These are phyloP conservation scores for Ammodytes dubius DNA, from an alignment of 2,113 vertebrate genomes.

Conservation along the genomic window DNA sequence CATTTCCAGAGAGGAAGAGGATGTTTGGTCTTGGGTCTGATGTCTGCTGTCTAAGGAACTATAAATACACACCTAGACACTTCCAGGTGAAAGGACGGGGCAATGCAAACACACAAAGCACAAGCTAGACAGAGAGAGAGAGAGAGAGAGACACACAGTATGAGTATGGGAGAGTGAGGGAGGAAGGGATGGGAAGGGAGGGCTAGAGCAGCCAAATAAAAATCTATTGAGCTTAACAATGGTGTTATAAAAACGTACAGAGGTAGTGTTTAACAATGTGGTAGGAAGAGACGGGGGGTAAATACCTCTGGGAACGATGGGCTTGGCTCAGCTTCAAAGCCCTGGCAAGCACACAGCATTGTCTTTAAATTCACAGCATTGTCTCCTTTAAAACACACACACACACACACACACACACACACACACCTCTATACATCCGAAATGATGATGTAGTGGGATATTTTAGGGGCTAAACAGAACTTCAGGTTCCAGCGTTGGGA, in stretches of 20 bases:
- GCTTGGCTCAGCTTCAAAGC: slow-evolving; percentile 84
- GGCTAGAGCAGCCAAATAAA: slow-evolving; percentile 76
- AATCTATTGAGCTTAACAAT: slow-evolving; percentile 85
- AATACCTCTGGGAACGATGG: slow-evolving; percentile 81
- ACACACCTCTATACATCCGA: slow-evolving; percentile 68
- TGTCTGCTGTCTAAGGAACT: slow-evolving; percentile 82
- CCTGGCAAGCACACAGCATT: slow-evolving; percentile 76
- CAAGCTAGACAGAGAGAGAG: slow-evolving; percentile 54
- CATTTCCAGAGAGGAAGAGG: slow-evolving; percentile 91
- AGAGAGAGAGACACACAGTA: slow-evolving; percentile 17
- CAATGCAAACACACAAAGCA: slow-evolving; percentile 76
- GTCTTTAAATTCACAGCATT: slow-evolving; percentile 84
- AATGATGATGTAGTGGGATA: slow-evolving; percentile 75
- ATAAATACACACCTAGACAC: slow-evolving; percentile 84
- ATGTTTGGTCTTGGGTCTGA: slow-evolving; percentile 87
- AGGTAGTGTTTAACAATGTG: slow-evolving; percentile 84
- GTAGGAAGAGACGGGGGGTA: slow-evolving; percentile 79
- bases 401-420: slow-evolving; percentile 43
- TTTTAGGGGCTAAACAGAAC: slow-evolving; percentile 58
- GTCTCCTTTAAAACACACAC: slow-evolving; percentile 74
- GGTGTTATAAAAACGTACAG: slow-evolving; percentile 84
- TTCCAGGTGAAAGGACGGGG: slow-evolving; percentile 86
- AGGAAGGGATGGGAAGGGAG: slow-evolving; percentile 31
- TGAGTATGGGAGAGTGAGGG: slow-evolving; percentile 4
- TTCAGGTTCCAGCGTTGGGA: background rate